phyloP scores from a whole-genome alignment of 2,888 invertebrate species.

The Gasteruption jaculator region DNA sequence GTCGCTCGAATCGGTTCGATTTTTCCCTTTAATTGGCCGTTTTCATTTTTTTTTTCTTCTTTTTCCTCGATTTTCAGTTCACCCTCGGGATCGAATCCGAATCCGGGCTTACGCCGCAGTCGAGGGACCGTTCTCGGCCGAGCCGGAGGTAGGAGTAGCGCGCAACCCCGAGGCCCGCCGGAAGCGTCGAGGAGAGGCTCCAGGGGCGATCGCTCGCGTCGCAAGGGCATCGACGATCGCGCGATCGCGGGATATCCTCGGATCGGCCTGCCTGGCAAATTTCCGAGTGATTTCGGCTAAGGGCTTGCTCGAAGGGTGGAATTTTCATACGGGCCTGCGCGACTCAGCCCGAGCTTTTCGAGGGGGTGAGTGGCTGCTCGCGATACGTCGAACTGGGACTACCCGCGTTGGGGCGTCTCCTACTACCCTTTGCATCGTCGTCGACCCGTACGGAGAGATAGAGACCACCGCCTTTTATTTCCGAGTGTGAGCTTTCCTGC shows the following conservation, averaged over 20 bases:
- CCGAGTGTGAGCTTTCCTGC: slow-evolving; percentile 14
- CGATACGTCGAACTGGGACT: slow-evolving; percentile 46
- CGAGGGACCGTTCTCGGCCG: no score
- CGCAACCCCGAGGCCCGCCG: slow-evolving; percentile 20
- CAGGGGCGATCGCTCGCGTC: background rate
- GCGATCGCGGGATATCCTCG: background rate
- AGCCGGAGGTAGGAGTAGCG: background rate
- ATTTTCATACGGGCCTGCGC: slow-evolving; percentile 42
- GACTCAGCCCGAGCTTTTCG: slow-evolving; percentile 40
- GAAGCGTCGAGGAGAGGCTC: slow-evolving; percentile 9
- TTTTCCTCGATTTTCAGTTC: background rate
- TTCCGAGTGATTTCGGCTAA: slow-evolving; percentile 1
- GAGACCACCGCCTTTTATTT: slow-evolving; percentile 32
- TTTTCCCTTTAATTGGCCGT: background rate
- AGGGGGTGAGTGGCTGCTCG: slow-evolving; percentile 42
- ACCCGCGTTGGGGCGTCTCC: slow-evolving; percentile 49
- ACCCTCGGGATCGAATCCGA: no score
- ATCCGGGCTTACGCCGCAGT: no score
- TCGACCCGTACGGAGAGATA: no score
- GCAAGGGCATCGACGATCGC: slow-evolving; percentile 12
- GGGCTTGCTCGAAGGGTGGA: slow-evolving; percentile 5
- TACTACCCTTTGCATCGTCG: no score
- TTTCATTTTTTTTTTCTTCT: background rate
- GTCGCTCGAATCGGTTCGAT: background rate
- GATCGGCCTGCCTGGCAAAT: no score